phyloP scores from a whole-genome alignment of 2,797 vertebrate genomes.

The Spinibarbus caldwelli region DNA sequence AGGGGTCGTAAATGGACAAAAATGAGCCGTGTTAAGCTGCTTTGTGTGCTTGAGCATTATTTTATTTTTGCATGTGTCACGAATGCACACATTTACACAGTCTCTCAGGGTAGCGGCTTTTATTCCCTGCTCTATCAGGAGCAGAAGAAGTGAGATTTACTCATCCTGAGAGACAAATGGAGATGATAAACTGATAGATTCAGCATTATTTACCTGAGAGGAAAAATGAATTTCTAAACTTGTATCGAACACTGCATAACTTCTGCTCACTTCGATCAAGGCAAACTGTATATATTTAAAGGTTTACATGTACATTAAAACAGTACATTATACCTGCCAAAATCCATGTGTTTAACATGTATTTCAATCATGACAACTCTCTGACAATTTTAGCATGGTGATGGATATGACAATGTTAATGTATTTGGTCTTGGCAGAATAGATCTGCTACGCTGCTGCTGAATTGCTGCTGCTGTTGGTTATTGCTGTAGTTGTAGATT shows the following conservation, averaged over 20 bases:
- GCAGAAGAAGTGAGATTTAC: slow-evolving; percentile 11
- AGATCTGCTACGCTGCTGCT: too few relatives aligned
- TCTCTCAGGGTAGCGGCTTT: not conserved
- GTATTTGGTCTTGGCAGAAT: too few relatives aligned
- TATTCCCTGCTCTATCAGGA: slow-evolving; percentile 13
- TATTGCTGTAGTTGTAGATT: too few relatives aligned
- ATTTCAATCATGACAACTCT: too few relatives aligned
- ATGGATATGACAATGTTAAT: too few relatives aligned
- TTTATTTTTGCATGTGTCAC: not conserved
- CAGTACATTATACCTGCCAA: not conserved
- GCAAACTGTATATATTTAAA: not conserved
- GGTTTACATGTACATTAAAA: not conserved
- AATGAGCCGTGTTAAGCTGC: not conserved
- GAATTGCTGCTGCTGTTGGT: too few relatives aligned
- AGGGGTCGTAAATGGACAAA: slow-evolving; percentile 17
- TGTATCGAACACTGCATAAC: not conserved
- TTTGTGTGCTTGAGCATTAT: not conserved
- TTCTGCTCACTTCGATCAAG: not conserved
- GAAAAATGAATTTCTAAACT: not conserved
- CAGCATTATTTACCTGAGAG: not conserved
- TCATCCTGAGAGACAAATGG: not conserved
- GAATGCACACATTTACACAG: not conserved
- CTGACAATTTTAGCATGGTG: too few relatives aligned
- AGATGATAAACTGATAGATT: not conserved
- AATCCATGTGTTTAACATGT: not conserved